Evolutionary conservation across 2,797 vertebrate genomes (phyloP).

Genomic region (Cygnus olor): DNA sequence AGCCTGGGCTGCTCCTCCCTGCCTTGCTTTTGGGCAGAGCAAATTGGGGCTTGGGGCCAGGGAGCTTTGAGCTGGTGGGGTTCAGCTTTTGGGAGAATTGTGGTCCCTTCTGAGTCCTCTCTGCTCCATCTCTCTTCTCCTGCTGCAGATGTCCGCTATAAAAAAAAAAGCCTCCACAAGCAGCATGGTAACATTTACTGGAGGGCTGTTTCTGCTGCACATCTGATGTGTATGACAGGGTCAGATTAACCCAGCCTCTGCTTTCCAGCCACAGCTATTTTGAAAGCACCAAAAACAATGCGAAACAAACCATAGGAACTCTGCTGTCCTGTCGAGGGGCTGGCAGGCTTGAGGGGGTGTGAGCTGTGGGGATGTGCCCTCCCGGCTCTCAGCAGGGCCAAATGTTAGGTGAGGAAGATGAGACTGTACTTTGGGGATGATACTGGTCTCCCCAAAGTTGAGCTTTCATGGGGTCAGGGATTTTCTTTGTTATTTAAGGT

Average conservation of each 20-base stretch:
- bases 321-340: background rate
- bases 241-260: constrained; percentile 62
- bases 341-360: background rate
- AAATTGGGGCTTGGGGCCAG: background rate
- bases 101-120: constrained; percentile 29
- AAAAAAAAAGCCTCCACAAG: constrained; percentile 20
- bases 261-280: constrained; percentile 63
- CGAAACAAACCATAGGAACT: constrained; percentile 47
- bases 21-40: background rate
- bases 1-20: background rate
- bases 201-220: constrained; percentile 66
- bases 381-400: background rate
- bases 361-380: background rate
- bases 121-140: background rate
- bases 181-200: constrained; percentile 49
- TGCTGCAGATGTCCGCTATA: constrained; percentile 62
- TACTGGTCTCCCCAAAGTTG: background rate
- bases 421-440: background rate
- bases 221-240: constrained; percentile 61
- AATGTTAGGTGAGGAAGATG: background rate
- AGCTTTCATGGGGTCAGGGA: background rate
- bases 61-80: background rate
- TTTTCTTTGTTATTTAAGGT: background rate
- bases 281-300: constrained; percentile 43
- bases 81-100: background rate